Evolutionary conservation across 2,888 invertebrate genomes (phyloP).

Genomic region (Coenonympha glycerion): DNA sequence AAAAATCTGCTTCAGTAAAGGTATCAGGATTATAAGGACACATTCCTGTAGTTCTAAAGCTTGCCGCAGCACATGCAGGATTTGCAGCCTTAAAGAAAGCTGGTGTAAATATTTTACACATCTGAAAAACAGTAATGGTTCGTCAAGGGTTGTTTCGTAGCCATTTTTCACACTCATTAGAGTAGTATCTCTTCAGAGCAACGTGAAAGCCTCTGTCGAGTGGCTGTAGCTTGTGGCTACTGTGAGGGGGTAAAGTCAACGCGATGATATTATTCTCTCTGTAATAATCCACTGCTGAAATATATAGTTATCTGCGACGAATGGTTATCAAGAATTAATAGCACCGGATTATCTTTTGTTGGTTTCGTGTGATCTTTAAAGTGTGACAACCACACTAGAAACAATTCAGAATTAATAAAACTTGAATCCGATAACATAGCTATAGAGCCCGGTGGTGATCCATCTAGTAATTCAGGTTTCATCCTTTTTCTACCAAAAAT

Average conservation of each 20-base stretch:
- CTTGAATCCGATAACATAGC: conserved; percentile 26
- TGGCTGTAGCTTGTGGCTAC: conserved; percentile 22
- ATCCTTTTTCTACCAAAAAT: too few relatives aligned
- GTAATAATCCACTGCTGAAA: conserved; percentile 15
- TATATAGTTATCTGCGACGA: conserved; percentile 15
- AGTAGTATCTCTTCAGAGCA: conserved; percentile 27
- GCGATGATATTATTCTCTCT: conserved; percentile 19
- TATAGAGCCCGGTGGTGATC: conserved; percentile 36
- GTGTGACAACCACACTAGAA: conserved; percentile 23
- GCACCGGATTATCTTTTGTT: conserved; percentile 16
- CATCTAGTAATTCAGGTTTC: conserved; percentile 32
- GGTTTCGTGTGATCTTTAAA: conserved; percentile 18
- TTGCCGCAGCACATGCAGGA: background rate
- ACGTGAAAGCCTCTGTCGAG: conserved; percentile 22
- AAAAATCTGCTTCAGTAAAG: background rate
- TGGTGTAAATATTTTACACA: background rate
- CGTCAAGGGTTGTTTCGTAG: conserved; percentile 30
- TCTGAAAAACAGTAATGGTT: conserved; percentile 16
- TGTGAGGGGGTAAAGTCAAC: conserved; percentile 27
- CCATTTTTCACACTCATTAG: conserved; percentile 32
- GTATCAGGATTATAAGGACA: background rate
- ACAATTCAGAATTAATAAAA: conserved; percentile 25
- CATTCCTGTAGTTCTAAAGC: background rate
- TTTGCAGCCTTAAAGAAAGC: background rate
- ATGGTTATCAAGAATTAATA: conserved; percentile 28